A percentile compares a stretch with the other conserved stretches of the same genome.
Conservation (phyloP, 2,888 invertebrate species). For the Crematogaster levior region DNA sequence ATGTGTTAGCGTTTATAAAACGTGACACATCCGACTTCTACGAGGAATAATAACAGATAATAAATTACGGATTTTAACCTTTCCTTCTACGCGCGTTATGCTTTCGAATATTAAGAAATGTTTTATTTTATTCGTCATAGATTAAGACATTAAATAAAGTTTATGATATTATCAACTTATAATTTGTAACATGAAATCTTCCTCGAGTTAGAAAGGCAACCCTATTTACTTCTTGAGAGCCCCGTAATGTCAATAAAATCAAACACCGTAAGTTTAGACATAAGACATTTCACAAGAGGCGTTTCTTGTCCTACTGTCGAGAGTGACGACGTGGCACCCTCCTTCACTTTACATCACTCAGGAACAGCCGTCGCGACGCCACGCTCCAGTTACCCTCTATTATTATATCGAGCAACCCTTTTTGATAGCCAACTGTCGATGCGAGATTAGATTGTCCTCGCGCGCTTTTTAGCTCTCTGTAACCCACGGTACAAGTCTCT, state of each 20-base stretch:
- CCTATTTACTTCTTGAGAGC: neutral
- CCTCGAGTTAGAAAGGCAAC: neutral
- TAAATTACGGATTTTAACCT: neutral
- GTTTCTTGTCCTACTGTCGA: slow-evolving; percentile 12
- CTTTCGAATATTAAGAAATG: neutral
- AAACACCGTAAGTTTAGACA: slow-evolving; percentile 40
- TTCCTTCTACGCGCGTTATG: too few species aligned
- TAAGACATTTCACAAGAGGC: slow-evolving; percentile 3
- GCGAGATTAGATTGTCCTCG: neutral
- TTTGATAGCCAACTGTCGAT: slow-evolving; percentile 38
- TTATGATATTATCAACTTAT: neutral
- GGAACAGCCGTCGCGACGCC: slow-evolving; percentile 62
- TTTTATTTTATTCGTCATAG: neutral
- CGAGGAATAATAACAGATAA: neutral
- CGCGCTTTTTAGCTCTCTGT: neutral
- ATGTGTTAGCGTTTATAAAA: neutral
- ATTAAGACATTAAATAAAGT: neutral
- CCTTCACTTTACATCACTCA: slow-evolving; percentile 4
- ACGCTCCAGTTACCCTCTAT: slow-evolving; percentile 69
- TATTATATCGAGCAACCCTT: slow-evolving; percentile 63
- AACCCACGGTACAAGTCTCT: neutral
- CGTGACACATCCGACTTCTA: neutral
- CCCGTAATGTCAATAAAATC: neutral
- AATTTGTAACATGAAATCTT: neutral
- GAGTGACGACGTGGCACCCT: neutral